These are phyloP conservation scores for Ceuthmochares aereus DNA, from an alignment of 2,113 vertebrate genomes.

Conservation along the genomic window DNA sequence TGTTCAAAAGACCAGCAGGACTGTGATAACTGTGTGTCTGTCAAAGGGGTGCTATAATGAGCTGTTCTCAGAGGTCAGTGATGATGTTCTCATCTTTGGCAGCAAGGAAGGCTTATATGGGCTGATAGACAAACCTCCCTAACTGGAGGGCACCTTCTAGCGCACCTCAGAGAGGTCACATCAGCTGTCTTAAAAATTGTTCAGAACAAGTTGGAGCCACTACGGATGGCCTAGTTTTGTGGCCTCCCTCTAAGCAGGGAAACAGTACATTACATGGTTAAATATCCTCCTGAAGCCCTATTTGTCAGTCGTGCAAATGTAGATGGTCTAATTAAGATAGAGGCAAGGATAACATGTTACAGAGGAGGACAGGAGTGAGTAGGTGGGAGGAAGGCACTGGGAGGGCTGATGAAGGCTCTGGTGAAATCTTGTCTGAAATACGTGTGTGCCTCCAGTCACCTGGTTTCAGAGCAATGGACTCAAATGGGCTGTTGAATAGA, in stretches of 20 bases:
- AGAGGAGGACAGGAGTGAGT: background rate
- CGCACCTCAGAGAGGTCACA: background rate
- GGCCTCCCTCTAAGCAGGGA: background rate
- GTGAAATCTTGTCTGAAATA: background rate
- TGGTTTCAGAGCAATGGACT: background rate
- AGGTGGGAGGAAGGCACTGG: background rate
- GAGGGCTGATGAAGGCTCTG: background rate
- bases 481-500: background rate
- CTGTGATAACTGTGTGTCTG: background rate
- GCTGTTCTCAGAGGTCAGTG: background rate
- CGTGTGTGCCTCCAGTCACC: rapidly evolving
- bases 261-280: background rate
- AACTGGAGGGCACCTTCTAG: background rate
- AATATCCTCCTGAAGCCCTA: background rate
- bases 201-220: background rate
- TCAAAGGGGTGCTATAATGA: background rate
- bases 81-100: background rate
- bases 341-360: background rate
- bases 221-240: background rate
- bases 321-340: background rate
- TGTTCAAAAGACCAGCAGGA: background rate
- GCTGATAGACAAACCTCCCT: background rate
- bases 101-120: background rate
- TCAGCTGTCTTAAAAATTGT: background rate
- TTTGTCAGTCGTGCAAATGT: background rate